phyloP scores from a whole-genome alignment of 2,113 vertebrate genomes.

The Caretta caretta region DNA sequence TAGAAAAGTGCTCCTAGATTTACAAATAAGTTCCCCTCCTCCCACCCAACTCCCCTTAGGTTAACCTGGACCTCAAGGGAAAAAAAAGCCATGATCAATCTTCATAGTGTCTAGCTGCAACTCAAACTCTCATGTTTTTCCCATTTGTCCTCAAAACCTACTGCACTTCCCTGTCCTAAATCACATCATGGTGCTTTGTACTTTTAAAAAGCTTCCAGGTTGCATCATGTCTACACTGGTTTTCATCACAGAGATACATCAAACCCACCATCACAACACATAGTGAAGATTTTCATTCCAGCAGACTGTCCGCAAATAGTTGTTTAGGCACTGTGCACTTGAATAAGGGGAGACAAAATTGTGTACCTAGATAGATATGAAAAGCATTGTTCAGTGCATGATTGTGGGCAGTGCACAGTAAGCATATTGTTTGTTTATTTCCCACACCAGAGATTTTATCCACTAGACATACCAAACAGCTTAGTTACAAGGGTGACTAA shows the following conservation, averaged over 20 bases:
- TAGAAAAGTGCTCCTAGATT: background rate
- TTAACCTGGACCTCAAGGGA: background rate
- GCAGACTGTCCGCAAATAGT: background rate
- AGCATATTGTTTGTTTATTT: background rate
- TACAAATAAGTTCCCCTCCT: background rate
- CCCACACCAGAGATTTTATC: background rate
- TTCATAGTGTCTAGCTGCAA: background rate
- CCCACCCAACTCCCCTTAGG: background rate
- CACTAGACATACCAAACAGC: background rate
- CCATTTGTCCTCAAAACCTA: background rate
- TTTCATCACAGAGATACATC: background rate
- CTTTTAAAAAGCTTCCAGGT: background rate
- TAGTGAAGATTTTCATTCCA: background rate
- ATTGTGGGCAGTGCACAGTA: background rate
- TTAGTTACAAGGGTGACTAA: background rate
- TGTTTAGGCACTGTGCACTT: background rate
- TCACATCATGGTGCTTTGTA: background rate
- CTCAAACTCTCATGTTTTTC: background rate
- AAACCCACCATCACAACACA: accelerated
- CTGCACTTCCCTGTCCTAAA: background rate
- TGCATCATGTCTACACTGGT: background rate
- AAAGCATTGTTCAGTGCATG: background rate
- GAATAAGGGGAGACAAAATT: background rate
- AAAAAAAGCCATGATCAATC: background rate
- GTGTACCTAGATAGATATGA: background rate